Evolutionary conservation across 1,140 invertebrate genomes (phyloP), one percentile per base, ranked within the genome.

Genomic region (Trichonephila inaurata): DNA sequence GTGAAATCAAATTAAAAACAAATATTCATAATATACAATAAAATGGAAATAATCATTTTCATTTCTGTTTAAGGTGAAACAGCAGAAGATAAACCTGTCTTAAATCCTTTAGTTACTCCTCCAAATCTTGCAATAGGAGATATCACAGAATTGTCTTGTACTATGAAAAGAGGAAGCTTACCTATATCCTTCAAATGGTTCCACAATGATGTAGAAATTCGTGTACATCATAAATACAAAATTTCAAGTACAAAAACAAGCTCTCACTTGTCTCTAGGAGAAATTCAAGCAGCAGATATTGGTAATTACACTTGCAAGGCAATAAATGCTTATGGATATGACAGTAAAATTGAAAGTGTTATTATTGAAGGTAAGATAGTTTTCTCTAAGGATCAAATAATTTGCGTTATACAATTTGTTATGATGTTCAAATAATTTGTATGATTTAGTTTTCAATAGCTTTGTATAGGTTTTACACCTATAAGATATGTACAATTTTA

Each of bases 281-380:
- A 91, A 85, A 72, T 94, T 40, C 8, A 66, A 77, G 58, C 89
- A 14, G n/a, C 58, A 14, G 94, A 95, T 88, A 91, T 94, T 33
- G 95, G 95, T 0, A 94, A 94, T 62, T 95, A 95, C 88, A 95
- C 95, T 5, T 95, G 95, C 89, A 72, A 89, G 24, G 95, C 94
- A n/a, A 94, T 82, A 28, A 95, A 95, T 81, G 51, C 94, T 21
- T 94, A 94, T n/a, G 95, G 95, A 18, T 61, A 91, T 28, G 94
- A 94, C 44, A 89, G 24, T 77, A 85, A 85, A 64, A 66, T 82
- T 24, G 81, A 81, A 81, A 90, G 51, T 90, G 89, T 90, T 16
- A 28, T 90, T 81, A 90, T 90, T 90, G 89, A 90, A 90, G 89
- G 89, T 90, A 90, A 61, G 21, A 2, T 14, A 62, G 33, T 19